phyloP scores from a whole-genome alignment of 2,888 invertebrate genomes.

The Augiades crinisus region DNA sequence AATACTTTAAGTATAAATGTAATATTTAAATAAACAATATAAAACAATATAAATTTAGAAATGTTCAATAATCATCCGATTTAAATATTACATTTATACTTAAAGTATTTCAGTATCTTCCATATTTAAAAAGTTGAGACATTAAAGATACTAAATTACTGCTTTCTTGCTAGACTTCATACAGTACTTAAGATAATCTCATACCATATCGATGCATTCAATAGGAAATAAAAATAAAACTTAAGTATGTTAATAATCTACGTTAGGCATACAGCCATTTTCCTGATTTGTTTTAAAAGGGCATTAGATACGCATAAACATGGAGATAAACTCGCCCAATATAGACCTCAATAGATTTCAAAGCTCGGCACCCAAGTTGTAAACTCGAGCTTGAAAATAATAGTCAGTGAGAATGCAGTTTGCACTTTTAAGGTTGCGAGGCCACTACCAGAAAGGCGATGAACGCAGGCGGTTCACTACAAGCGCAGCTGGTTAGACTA shows the following conservation, averaged over 20 bases:
- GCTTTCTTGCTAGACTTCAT: no score
- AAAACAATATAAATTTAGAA: no score
- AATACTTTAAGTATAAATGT: no score
- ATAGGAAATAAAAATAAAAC: background rate
- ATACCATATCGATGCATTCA: background rate
- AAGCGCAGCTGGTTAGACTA: slow-evolving; percentile 30
- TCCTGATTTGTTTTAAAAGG: slow-evolving; percentile 13
- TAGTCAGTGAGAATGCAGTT: slow-evolving; percentile 63
- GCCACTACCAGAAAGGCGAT: slow-evolving; percentile 19
- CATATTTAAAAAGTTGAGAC: no score
- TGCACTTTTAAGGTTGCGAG: slow-evolving; percentile 73
- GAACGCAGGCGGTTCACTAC: slow-evolving; percentile 2
- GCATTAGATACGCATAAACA: slow-evolving; percentile 2
- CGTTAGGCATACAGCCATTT: background rate
- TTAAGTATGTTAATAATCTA: background rate
- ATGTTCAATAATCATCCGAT: no score
- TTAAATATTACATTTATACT: no score
- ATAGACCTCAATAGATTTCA: slow-evolving; percentile 30
- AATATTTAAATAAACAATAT: no score
- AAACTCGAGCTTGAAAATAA: slow-evolving; percentile 62
- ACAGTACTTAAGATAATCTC: no score
- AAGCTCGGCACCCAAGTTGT: slow-evolving; percentile 40
- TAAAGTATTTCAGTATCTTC: no score
- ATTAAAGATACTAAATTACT: no score
- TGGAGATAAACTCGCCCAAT: slow-evolving; percentile 11